Percentiles rank a stretch among this genome's conserved stretches.
phyloP scores from a whole-genome alignment of 2,113 vertebrate species.

The Nesoenas mayeri region DNA sequence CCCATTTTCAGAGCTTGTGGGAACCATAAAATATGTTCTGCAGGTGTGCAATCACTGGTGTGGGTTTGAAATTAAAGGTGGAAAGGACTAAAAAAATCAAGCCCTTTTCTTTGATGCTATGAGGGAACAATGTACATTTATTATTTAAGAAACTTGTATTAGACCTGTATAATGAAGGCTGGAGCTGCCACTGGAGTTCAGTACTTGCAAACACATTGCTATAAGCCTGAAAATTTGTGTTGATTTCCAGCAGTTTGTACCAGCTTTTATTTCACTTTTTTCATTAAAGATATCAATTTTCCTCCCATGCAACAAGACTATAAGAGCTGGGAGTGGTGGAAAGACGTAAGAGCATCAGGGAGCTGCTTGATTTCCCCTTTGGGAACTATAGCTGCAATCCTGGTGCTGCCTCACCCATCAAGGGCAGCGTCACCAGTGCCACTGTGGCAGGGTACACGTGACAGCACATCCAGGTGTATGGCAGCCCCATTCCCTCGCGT shows the following conservation, averaged over 20 bases:
- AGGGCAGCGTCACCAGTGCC: neutral
- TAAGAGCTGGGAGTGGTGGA: neutral
- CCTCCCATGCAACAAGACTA: neutral
- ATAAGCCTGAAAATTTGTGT: neutral
- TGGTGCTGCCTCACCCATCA: neutral
- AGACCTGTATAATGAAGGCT: neutral
- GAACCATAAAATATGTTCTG: neutral
- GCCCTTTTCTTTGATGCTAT: neutral
- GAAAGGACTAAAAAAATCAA: neutral
- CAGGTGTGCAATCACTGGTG: neutral
- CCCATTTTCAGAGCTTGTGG: neutral
- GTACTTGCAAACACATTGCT: neutral
- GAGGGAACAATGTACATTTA: neutral
- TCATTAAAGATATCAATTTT: neutral
- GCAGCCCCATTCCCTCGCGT: neutral
- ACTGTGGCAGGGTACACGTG: accelerated
- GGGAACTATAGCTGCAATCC: neutral
- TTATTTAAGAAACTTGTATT: neutral
- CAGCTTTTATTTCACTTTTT: neutral
- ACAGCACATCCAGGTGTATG: neutral
- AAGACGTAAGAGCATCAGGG: neutral
- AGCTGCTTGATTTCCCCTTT: neutral
- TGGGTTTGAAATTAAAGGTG: neutral
- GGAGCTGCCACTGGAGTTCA: neutral
- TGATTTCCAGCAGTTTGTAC: neutral